Percentiles rank a stretch among this genome's conserved stretches.
Conservation (phyloP, 2,797 vertebrate genomes). For the Anisognathus igniventris region DNA sequence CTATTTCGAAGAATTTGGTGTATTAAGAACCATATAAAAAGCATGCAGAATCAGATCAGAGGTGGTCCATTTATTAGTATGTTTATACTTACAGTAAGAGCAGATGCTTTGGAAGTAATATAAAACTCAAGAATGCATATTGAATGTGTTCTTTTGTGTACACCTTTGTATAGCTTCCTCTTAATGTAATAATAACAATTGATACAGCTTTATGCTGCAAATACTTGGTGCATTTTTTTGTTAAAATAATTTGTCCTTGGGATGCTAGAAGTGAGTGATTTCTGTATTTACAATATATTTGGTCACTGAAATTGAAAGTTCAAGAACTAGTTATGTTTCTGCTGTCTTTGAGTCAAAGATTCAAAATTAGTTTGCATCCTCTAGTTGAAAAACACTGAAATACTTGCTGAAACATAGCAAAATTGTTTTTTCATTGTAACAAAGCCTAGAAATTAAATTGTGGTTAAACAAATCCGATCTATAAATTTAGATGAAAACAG, state of each 20-base stretch:
- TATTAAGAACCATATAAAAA: not conserved
- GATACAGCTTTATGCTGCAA: not conserved
- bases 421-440: not conserved
- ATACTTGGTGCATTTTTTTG: not conserved
- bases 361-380: not conserved
- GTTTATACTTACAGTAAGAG: not conserved
- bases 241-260: not conserved
- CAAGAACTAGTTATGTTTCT: not conserved
- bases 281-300: not conserved
- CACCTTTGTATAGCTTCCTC: not conserved
- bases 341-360: not conserved
- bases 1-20: not conserved
- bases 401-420: not conserved
- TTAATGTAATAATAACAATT: not conserved
- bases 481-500: not conserved
- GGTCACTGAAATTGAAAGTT: not conserved
- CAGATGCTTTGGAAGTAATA: not conserved
- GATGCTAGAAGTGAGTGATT: not conserved
- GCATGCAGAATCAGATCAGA: not conserved
- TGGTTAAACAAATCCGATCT: not conserved
- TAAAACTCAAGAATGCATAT: not conserved
- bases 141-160: not conserved
- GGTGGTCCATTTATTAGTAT: not conserved
- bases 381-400: not conserved
- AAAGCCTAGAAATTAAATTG: not conserved